These are phyloP conservation scores for Troides aeacus DNA, from an alignment of 2,888 invertebrate genomes.

Conservation along the genomic window DNA sequence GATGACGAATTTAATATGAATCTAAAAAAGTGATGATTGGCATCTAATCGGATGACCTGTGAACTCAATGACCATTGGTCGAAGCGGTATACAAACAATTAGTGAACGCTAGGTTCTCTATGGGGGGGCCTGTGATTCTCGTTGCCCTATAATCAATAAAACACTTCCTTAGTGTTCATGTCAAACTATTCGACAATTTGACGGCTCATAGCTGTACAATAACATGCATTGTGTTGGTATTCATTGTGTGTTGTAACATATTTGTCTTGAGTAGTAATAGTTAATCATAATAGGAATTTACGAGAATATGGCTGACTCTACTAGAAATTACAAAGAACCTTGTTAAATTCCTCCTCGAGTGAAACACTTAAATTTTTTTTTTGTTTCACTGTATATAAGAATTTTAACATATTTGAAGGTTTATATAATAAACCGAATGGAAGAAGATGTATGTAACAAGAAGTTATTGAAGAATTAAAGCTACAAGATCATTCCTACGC, in stretches of 20 bases:
- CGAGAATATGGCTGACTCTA: conserved; percentile 40
- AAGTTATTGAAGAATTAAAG: too few relatives aligned
- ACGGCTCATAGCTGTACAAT: conserved; percentile 35
- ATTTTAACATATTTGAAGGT: too few relatives aligned
- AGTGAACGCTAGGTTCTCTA: conserved; percentile 42
- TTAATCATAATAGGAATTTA: conserved; percentile 28
- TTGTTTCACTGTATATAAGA: too few relatives aligned
- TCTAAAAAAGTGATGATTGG: conserved; percentile 55
- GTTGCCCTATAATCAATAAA: conserved; percentile 60
- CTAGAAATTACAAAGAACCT: conserved; percentile 35
- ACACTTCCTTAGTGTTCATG: conserved; percentile 46
- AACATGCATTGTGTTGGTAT: conserved; percentile 33
- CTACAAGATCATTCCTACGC: too few relatives aligned
- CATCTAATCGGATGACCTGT: conserved; percentile 59
- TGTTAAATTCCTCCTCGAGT: not conserved
- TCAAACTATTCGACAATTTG: conserved; percentile 52
- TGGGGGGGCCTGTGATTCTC: conserved; percentile 58
- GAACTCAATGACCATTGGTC: conserved; percentile 58
- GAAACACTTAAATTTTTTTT: too few relatives aligned
- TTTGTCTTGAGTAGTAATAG: not conserved
- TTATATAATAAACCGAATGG: too few relatives aligned
- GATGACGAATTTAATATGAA: conserved; percentile 45
- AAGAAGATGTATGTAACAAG: too few relatives aligned
- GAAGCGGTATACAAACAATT: conserved; percentile 60
- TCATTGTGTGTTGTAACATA: conserved; percentile 35